Base-by-base conservation (phyloP, 1,140 invertebrate species). In the Drosophila tani region DNA sequence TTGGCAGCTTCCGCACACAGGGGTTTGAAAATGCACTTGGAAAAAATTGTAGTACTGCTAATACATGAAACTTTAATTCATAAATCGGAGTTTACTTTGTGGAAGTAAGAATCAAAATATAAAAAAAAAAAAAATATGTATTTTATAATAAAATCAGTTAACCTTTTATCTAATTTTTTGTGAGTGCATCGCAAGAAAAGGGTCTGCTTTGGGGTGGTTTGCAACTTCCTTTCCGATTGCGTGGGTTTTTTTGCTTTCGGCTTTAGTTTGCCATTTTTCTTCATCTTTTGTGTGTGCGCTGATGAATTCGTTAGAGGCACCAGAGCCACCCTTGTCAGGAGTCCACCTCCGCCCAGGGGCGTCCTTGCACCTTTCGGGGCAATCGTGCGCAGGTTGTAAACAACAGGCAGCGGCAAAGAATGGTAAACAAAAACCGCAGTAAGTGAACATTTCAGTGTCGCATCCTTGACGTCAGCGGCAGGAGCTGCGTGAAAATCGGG, bases 211-310 rank as follows among this genome's bases (percentile, higher is more conserved):
- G 12, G 29, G 49, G 35, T 24, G 59, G 21, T 5, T 53, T 38
- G 63, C 49, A 51, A 55, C 67, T 70, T 70, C 43, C 38, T 50
- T 73, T 73, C 67, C 70, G 67, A 56, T 73, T 73, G 70, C 55
- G 70, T 73, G 51, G 68, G 70, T 73, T 55, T 73, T 73, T 73
- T 50, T 67, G 67, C 68, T 71, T 50, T 50, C 49, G 68, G 69
- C 53, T 69, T 73, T 43, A 73, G 67, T 60, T 73, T 73, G 68
- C 68, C 67, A 73, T 73, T 73, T 73, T 73, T 73, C 70, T 73
- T 73, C 55, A 73, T 73, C 70, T 73, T 73, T 73, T 73, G 67
- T 73, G 70, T 60, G 51, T 40, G 24, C 53, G 53, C 55, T 60
- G 67, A 73, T 73, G 70, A 73, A 73, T 73, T 73, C 70, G 70